These are phyloP conservation scores for Drosophila azteca DNA, from an alignment of 1,140 invertebrate species.

Conservation along the genomic window DNA sequence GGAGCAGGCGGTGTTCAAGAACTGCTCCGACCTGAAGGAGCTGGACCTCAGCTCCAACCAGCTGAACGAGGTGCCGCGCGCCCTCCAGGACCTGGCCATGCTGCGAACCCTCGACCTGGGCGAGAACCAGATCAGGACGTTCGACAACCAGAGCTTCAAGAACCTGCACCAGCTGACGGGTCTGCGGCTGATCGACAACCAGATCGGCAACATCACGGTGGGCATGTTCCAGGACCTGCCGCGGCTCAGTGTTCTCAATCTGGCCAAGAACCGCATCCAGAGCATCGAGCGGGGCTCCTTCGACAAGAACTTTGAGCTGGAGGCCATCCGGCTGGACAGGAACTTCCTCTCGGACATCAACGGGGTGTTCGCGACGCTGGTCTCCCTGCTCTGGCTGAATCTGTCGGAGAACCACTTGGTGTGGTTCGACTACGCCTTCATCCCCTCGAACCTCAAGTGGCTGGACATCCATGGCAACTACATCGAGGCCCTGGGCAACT, in stretches of 20 bases:
- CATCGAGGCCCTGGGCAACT: slow-evolving; percentile 93
- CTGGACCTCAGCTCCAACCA: slow-evolving; percentile 94
- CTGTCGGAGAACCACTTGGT: slow-evolving; percentile 95
- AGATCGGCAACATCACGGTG: slow-evolving; percentile 92
- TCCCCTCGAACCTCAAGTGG: slow-evolving; percentile 94
- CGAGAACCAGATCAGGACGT: slow-evolving; percentile 92
- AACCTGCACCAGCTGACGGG: slow-evolving; percentile 93
- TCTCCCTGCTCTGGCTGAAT: slow-evolving; percentile 93
- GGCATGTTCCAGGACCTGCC: slow-evolving; percentile 94
- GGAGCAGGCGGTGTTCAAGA: slow-evolving; percentile 93
- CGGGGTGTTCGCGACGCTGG: slow-evolving; percentile 91
- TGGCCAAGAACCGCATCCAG: slow-evolving; percentile 94
- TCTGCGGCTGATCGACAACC: slow-evolving; percentile 92
- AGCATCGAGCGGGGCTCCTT: slow-evolving; percentile 92
- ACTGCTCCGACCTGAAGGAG: slow-evolving; percentile 95
- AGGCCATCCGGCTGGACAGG: slow-evolving; percentile 93
- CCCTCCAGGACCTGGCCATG: slow-evolving; percentile 91
- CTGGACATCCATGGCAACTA: slow-evolving; percentile 94
- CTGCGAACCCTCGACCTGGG: slow-evolving; percentile 94
- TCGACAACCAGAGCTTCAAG: slow-evolving; percentile 92
- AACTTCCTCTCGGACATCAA: slow-evolving; percentile 94
- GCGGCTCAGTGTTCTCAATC: slow-evolving; percentile 92
- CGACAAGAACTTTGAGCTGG: slow-evolving; percentile 90
- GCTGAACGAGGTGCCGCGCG: slow-evolving; percentile 91
- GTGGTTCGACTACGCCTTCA: slow-evolving; percentile 95